Evolutionary conservation across 2,113 vertebrate genomes (phyloP), one percentile per base, ranked within the genome.

Genomic region (Oncorhynchus nerka): DNA sequence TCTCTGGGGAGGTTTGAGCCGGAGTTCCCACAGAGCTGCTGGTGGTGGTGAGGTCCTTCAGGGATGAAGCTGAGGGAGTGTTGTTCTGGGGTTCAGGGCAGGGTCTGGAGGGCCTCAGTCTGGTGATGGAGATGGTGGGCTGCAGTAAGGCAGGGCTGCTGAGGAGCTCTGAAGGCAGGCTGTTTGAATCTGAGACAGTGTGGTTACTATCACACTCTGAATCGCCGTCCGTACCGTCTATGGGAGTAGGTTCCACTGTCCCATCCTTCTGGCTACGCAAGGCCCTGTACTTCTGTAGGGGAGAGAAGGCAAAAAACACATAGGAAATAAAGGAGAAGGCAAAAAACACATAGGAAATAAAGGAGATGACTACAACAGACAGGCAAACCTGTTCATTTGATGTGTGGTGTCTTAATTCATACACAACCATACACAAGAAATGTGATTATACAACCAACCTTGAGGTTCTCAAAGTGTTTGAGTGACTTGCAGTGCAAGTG

Each of bases 401-500:
- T 62, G 59, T 3, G 9, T 2, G 59, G 3, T 8, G 59, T 13
- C 20, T 22, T 62, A n/a, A 62, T 24, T 62, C 19, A 62, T 62
- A 62, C 6, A 62, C 59, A n/a, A 22, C 19, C 39, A 45, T 45
- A 45, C 39, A 45, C 39, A 45, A 11, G 39, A 45, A 9, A 45
- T 45, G 16, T 6, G n/a, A 62, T 24, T n/a, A 62, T 1, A 24
- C 84, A 78, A 91, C 92, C 89, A 85, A 98, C 97, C 96, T 99
- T 96, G 81, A 99, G 93, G 85, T 95, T 98, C 88, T 98, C 94
- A 87, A 98, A 97, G 95, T 99, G 97, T 90, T 92, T 91, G 87
- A 92, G 84, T 82, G 97, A 96, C 88, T 96, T 97, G 97, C 96
- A 99, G 94, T 99, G 98, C 68, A 92, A 87, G 78, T 95, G 93